Base-by-base conservation (phyloP, 1,140 invertebrate species). In the Ostrea denselamellosa region DNA sequence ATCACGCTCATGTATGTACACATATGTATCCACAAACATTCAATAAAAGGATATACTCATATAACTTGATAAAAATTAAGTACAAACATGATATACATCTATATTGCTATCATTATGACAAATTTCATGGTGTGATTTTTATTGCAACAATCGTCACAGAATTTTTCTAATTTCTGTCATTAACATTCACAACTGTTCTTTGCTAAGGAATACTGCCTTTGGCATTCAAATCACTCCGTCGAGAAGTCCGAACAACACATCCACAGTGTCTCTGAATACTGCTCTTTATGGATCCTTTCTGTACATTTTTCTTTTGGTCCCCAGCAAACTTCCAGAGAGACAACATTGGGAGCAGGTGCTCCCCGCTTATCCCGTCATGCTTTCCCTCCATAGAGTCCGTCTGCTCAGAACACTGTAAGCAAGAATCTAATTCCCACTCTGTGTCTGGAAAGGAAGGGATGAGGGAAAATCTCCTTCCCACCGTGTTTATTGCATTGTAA, bases 261-360 rank as follows among this genome's bases (percentile, higher is more conserved):
- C 68, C 68, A 77, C 68, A 77, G 4, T 77, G 68, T 34, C 68
- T 77, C 25, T 34, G 68, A 34, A 77, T 77, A 17, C 25, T 77
- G 22, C 28, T 22, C 10, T 25, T 22, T 9, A 77, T 25, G 12
- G 68, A 77, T 5, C 68, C 68, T 34, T 77, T 77, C 9, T 77
- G 25, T 17, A 14, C 9, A 2, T 28, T 28, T 25, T 22, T 77
- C 28, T 77, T 77, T 34, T 25, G 22, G 9, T 77, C 68, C 9
- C 68, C 68, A 14, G 68, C 68, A 77, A 77, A 77, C 25, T 77
- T 77, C 68, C 68, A 77, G 12, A 77, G 68, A 34, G 68, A 77
- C 22, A 77, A 28, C 68, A 77, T 4, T 10, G 68, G 25, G 2
- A 25, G 68, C 25, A 77, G 68, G 28, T 77, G 25, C 25, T 77